Conservation (phyloP, 2,888 invertebrate species). For the Drosophila neotestacea region DNA sequence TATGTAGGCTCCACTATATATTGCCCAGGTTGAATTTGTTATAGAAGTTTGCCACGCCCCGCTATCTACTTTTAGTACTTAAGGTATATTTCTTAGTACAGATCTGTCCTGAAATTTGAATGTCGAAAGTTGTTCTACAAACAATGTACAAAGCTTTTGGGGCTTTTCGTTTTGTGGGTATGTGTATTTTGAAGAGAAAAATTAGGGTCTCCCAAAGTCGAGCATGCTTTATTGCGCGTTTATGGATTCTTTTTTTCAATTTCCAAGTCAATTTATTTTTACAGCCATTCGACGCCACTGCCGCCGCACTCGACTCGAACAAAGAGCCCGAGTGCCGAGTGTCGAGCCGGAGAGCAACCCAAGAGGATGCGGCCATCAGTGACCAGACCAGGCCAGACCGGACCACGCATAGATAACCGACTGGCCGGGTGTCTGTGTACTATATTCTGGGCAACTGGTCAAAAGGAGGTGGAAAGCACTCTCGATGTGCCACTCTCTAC, state of each 20-base stretch:
- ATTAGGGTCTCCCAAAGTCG: neutral
- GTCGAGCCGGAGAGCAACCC: conserved; percentile 23
- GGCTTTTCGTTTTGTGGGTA: too few relatives aligned
- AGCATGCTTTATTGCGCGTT: neutral
- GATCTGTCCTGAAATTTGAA: too few relatives aligned
- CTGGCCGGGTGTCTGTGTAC: conserved; percentile 12
- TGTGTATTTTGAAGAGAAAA: too few relatives aligned
- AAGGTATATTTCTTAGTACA: too few relatives aligned
- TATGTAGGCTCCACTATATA: too few relatives aligned
- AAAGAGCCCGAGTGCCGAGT: neutral
- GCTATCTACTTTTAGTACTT: too few relatives aligned
- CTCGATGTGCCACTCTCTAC: conserved; percentile 52
- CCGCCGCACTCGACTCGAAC: conserved; percentile 41
- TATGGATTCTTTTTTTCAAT: conserved; percentile 51
- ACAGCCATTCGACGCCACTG: conserved; percentile 61
- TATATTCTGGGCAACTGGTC: neutral
- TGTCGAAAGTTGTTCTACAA: too few relatives aligned
- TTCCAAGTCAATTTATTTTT: conserved; percentile 81
- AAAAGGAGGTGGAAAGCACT: conserved; percentile 34
- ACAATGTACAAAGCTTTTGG: too few relatives aligned
- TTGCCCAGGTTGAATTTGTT: too few relatives aligned
- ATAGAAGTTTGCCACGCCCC: too few relatives aligned
- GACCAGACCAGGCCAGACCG: conserved; percentile 29
- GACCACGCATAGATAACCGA: conserved; percentile 34
- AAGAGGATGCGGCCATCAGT: conserved; percentile 57